Conservation (phyloP, 2,888 invertebrate species). For the Tricholauxania praeusta region DNA sequence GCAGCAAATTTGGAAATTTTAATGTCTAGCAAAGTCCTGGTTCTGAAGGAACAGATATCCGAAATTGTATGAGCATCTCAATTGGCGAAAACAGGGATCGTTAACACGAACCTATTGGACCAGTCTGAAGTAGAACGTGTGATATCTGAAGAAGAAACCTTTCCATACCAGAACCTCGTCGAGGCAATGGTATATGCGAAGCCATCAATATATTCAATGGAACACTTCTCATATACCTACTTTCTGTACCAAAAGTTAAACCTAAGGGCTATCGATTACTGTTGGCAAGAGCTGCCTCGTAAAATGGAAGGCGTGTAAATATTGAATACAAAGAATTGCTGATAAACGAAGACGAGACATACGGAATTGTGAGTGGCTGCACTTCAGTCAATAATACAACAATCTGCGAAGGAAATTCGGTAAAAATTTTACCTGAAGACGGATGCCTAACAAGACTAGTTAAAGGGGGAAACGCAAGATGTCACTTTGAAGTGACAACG, state of each 20-base stretch:
- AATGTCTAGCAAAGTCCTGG: background rate
- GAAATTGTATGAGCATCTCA: constrained; percentile 32
- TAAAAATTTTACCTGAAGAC: background rate
- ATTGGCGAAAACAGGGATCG: background rate
- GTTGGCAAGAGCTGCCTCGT: background rate
- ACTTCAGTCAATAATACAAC: too few relatives aligned
- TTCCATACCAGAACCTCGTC: background rate
- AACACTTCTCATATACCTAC: background rate
- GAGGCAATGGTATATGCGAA: background rate
- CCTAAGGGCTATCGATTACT: background rate
- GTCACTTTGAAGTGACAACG: too few relatives aligned
- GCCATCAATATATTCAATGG: background rate
- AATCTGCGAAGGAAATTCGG: too few relatives aligned
- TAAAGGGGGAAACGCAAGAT: background rate
- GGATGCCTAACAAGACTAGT: background rate
- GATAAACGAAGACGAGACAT: too few relatives aligned
- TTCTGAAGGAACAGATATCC: constrained; percentile 35
- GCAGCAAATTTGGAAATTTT: background rate
- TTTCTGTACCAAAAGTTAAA: background rate
- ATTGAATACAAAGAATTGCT: too few relatives aligned
- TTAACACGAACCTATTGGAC: constrained; percentile 34
- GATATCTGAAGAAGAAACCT: background rate
- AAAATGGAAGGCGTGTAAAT: background rate
- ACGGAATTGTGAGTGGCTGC: too few relatives aligned
- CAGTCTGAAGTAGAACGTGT: constrained; percentile 8